phyloP scores from a whole-genome alignment of 1,140 invertebrate genomes.

The Uloborus diversus region DNA sequence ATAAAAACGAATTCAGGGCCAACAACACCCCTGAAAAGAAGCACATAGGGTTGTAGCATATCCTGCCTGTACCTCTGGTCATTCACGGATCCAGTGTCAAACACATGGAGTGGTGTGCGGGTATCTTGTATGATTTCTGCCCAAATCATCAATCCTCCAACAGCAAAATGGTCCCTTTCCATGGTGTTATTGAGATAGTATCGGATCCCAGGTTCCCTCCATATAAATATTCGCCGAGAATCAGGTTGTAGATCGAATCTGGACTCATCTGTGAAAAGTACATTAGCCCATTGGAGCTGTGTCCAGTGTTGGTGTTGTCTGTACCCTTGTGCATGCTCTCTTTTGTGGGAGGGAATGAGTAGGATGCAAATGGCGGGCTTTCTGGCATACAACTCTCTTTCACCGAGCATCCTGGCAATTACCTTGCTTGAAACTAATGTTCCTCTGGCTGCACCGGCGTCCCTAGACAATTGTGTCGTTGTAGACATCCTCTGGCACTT shows the following conservation, averaged over 20 bases:
- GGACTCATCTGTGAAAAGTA: constrained; percentile 7
- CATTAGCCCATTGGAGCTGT: not conserved
- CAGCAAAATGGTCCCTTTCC: not conserved
- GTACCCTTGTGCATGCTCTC: not conserved
- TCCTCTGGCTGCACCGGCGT: not conserved
- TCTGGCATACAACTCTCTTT: not conserved
- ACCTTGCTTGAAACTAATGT: not conserved
- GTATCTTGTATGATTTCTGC: not conserved
- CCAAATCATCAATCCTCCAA: not conserved
- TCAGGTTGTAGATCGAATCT: not conserved
- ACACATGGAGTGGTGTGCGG: constrained; percentile 1
- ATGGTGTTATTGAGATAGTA: not conserved
- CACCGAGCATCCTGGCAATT: not conserved
- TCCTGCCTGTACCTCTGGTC: constrained; percentile 4
- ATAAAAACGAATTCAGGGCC: too few species aligned
- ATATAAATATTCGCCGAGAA: not conserved
- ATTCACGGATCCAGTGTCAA: constrained; percentile 9
- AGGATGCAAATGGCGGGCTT: constrained; percentile 8
- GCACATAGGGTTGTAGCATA: not conserved
- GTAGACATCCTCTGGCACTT: not conserved
- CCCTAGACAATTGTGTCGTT: constrained; percentile 6
- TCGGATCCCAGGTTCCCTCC: not conserved
- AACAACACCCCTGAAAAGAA: too few species aligned
- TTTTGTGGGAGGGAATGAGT: not conserved
- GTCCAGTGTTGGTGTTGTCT: not conserved